Conservation (phyloP, 2,797 vertebrate genomes). For the Salmo trutta region DNA sequence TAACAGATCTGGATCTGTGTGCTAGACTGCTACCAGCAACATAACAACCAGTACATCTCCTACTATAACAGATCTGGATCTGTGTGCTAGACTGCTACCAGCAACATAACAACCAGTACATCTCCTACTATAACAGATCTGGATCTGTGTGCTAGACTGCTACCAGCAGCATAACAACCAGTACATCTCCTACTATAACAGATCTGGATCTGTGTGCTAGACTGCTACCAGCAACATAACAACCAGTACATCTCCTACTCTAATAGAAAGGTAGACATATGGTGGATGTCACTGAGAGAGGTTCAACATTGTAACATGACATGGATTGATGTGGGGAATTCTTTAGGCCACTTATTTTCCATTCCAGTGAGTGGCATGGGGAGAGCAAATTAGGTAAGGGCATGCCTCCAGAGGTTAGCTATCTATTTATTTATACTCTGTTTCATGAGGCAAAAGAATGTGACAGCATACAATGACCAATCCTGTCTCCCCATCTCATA, state of each 20-base stretch:
- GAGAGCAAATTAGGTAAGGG: constrained; percentile 49
- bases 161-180: no score
- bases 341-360: constrained; percentile 50
- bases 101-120: no score
- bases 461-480: constrained; percentile 70
- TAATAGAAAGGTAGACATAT: constrained; percentile 27
- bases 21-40: no score
- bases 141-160: no score
- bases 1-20: no score
- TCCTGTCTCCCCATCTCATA: constrained; percentile 54
- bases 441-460: constrained; percentile 55
- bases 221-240: no score
- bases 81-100: no score
- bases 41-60: no score
- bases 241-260: constrained; percentile 17
- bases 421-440: constrained; percentile 54
- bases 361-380: constrained; percentile 1
- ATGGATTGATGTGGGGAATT: constrained; percentile 41
- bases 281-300: constrained; percentile 38
- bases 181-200: no score
- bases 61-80: no score
- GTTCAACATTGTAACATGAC: constrained; percentile 5
- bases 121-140: no score
- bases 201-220: no score
- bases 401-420: constrained; percentile 46